phyloP scores from a whole-genome alignment of 2,888 invertebrate species.

The Bruchidius siliquastri region DNA sequence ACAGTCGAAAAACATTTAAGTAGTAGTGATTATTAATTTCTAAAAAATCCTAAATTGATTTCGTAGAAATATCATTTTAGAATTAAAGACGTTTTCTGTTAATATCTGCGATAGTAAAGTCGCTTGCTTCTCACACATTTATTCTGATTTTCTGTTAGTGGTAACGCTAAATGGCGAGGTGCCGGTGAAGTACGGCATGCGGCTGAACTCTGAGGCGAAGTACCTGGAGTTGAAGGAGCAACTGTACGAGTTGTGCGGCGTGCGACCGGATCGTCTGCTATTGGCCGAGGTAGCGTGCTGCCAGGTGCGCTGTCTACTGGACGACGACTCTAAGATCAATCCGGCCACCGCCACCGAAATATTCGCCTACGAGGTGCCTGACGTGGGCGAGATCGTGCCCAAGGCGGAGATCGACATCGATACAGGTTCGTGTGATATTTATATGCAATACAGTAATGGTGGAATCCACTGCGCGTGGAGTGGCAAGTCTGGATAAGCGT shows the following conservation, averaged over 20 bases:
- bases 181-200: conserved; percentile 79
- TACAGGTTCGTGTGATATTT: conserved; percentile 22
- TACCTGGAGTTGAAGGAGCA: conserved; percentile 72
- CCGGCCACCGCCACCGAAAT: conserved; percentile 54
- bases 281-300: conserved; percentile 70
- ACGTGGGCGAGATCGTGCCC: conserved; percentile 20
- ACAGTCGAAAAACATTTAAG: too few relatives aligned
- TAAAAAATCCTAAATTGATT: too few relatives aligned
- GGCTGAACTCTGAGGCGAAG: conserved; percentile 77
- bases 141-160: conserved; percentile 49
- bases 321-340: conserved; percentile 53
- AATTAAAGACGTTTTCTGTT: too few relatives aligned
- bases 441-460: too few relatives aligned
- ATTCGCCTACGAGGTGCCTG: conserved; percentile 66
- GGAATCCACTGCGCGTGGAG: too few relatives aligned
- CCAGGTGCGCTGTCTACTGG: conserved; percentile 58
- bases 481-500: too few relatives aligned
- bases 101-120: too few relatives aligned
- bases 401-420: conserved; percentile 30
- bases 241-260: conserved; percentile 59
- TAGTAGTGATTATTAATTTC: too few relatives aligned
- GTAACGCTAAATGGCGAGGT: conserved; percentile 75
- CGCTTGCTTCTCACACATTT: neutral
- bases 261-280: conserved; percentile 59
- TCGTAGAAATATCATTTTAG: too few relatives aligned